A percentile compares a stretch with the other conserved stretches of the same genome.
phyloP scores from a whole-genome alignment of 2,113 vertebrate genomes.

The Puffinus mauretanicus region DNA sequence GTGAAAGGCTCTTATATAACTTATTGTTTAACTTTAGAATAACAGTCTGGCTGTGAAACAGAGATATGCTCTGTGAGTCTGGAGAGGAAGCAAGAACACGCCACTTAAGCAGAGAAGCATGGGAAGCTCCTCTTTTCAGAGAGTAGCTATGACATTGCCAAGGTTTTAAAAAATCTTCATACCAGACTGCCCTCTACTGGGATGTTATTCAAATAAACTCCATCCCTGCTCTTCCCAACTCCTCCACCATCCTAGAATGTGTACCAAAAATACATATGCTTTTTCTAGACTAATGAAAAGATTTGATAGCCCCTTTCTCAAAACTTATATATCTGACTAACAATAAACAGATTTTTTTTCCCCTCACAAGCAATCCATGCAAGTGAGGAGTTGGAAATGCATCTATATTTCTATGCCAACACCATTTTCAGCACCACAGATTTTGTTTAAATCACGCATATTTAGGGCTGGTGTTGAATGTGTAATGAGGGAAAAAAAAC shows the following conservation, averaged over 20 bases:
- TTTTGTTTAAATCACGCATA: background rate
- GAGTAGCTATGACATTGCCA: background rate
- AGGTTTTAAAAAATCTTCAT: constrained; percentile 21
- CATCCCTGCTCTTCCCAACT: background rate
- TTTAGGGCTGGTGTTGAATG: background rate
- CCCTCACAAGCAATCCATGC: background rate
- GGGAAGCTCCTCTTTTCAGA: background rate
- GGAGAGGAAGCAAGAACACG: background rate
- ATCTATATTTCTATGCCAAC: background rate
- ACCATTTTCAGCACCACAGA: background rate
- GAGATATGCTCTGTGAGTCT: background rate
- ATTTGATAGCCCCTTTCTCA: background rate
- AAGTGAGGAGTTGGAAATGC: background rate
- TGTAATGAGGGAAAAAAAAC: background rate
- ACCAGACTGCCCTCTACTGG: constrained; percentile 75
- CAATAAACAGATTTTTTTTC: background rate
- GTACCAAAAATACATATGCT: background rate
- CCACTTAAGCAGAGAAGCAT: background rate
- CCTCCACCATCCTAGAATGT: background rate
- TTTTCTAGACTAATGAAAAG: background rate
- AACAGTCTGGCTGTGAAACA: background rate
- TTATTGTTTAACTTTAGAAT: constrained; percentile 12
- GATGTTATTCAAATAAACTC: background rate
- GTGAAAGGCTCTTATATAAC: constrained; percentile 1
- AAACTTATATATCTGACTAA: background rate